Percentiles rank a stretch among this genome's conserved stretches.
phyloP scores from a whole-genome alignment of 2,888 invertebrate genomes.

The Achlya flavicornis region DNA sequence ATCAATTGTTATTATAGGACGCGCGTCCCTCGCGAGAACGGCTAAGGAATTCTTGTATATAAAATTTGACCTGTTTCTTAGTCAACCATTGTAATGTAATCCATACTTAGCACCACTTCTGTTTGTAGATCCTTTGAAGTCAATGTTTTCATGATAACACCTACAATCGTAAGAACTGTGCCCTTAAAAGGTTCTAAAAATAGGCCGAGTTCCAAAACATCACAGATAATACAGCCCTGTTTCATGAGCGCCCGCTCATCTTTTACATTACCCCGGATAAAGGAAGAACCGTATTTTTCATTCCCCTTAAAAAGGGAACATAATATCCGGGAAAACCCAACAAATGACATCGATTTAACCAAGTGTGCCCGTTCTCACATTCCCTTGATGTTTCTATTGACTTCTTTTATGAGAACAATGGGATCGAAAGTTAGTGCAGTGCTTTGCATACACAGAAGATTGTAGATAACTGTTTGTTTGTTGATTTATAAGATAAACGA shows the following conservation, averaged over 20 bases:
- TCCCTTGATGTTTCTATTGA: background rate
- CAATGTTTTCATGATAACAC: background rate
- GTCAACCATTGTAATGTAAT: background rate
- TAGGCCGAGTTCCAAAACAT: background rate
- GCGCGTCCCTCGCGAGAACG: too few relatives aligned
- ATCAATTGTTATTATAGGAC: too few relatives aligned
- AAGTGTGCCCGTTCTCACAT: slow-evolving; percentile 10
- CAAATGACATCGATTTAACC: slow-evolving; percentile 13
- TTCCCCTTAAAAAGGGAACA: slow-evolving; percentile 1
- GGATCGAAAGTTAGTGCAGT: background rate
- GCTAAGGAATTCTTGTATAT: background rate
- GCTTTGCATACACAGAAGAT: background rate
- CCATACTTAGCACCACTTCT: too few relatives aligned
- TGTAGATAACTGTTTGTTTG: background rate
- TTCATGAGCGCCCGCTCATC: background rate
- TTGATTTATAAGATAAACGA: too few relatives aligned
- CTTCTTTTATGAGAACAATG: background rate
- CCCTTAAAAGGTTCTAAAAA: background rate
- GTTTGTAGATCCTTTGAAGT: background rate
- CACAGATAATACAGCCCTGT: background rate
- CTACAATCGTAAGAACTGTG: too few relatives aligned
- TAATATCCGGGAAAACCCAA: slow-evolving; percentile 13
- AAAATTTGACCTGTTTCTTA: background rate
- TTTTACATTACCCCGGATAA: background rate
- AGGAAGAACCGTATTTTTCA: slow-evolving; percentile 1